A percentile compares a stretch with the other conserved stretches of the same genome.
Conservation (phyloP, 2,888 invertebrate species). For the Drosophila tripunctata region DNA sequence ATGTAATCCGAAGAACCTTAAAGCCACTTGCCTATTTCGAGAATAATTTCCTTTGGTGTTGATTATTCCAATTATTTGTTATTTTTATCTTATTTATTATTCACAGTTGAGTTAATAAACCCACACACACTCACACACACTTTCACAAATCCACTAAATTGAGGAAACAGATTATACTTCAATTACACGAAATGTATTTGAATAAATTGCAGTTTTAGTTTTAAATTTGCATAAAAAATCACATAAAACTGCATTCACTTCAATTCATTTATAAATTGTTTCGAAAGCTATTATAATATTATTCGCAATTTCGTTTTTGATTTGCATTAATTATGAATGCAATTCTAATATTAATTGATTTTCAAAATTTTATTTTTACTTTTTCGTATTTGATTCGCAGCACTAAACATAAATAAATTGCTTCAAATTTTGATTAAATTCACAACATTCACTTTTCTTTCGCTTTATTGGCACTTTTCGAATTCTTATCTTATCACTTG, state of each 20-base stretch:
- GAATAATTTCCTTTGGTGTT: neutral
- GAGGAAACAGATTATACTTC: slow-evolving; percentile 2
- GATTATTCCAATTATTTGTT: neutral
- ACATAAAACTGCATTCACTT: neutral
- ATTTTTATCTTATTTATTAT: neutral
- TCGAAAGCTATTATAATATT: slow-evolving; percentile 1
- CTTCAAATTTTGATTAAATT: slow-evolving; percentile 14
- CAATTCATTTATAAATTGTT: neutral
- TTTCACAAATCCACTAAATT: neutral
- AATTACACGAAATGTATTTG: slow-evolving; percentile 3
- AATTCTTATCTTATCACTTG: slow-evolving; percentile 52
- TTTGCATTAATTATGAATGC: neutral
- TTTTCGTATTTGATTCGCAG: neutral
- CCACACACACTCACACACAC: too few species aligned
- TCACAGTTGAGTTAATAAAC: slow-evolving; percentile 15
- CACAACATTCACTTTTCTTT: slow-evolving; percentile 27
- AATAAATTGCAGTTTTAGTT: neutral
- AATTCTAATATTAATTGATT: slow-evolving; percentile 2
- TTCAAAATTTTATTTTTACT: neutral
- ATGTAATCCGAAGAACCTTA: slow-evolving; percentile 11
- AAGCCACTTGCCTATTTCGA: slow-evolving; percentile 12
- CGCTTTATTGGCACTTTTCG: slow-evolving; percentile 36
- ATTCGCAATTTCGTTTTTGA: neutral
- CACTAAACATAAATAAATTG: slow-evolving; percentile 25
- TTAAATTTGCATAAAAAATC: neutral